Percentiles rank a stretch among this genome's conserved stretches.
Conservation (phyloP, 2,797 vertebrate species). For the Microctenopoma lineatum region DNA sequence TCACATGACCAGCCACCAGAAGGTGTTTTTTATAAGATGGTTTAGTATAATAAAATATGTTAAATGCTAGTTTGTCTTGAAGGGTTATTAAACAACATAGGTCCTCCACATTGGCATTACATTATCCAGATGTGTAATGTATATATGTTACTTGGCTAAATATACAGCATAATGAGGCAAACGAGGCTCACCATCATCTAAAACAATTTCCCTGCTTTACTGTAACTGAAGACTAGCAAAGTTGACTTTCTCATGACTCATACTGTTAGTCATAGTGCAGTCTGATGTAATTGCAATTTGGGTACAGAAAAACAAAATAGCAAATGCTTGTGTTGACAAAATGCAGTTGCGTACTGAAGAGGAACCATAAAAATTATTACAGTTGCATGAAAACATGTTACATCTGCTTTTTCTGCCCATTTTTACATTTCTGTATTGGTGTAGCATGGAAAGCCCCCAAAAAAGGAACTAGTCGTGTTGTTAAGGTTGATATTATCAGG, state of each 20-base stretch:
- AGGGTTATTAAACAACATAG: not conserved
- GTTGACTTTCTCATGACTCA: constrained; percentile 18
- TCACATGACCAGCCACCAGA: not conserved
- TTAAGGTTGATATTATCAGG: too few relatives aligned
- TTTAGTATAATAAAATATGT: not conserved
- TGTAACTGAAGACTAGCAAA: constrained; percentile 8
- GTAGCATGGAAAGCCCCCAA: too few relatives aligned
- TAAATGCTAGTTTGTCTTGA: not conserved
- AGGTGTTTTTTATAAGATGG: not conserved
- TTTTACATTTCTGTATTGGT: not conserved
- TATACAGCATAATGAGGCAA: not conserved
- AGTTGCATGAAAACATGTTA: not conserved
- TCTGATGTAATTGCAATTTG: constrained; percentile 30
- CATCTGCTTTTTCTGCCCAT: not conserved
- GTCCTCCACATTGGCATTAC: not conserved
- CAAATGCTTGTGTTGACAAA: not conserved
- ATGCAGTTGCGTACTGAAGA: not conserved
- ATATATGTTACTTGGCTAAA: not conserved
- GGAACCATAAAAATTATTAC: not conserved
- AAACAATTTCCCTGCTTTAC: constrained; percentile 4
- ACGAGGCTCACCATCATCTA: not conserved
- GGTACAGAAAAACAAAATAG: constrained; percentile 6
- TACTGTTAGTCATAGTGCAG: constrained; percentile 16
- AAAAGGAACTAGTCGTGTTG: not conserved
- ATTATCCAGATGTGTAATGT: not conserved